These are phyloP conservation scores for Lithophane ornitopus DNA, from an alignment of 2,888 invertebrate genomes.

Conservation along the genomic window DNA sequence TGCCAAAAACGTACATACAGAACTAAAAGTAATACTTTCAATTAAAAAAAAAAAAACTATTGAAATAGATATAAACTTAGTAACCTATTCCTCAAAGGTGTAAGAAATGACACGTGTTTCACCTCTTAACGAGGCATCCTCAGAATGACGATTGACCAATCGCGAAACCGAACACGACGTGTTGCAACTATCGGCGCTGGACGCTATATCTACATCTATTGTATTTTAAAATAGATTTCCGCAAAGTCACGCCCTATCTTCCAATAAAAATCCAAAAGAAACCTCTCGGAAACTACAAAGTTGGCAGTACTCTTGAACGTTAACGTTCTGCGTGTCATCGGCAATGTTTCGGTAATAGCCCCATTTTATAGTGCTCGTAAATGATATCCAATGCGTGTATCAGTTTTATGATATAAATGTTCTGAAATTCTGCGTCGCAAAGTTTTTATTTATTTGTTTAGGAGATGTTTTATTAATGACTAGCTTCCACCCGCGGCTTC, in stretches of 20 bases:
- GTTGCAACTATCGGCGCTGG: too few species aligned
- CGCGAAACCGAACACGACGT: too few species aligned
- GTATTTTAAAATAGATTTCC: too few species aligned
- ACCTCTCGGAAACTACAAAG: slow-evolving; percentile 33
- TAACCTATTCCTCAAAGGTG: too few species aligned
- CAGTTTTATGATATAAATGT: slow-evolving; percentile 45
- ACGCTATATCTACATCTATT: too few species aligned
- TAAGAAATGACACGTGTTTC: too few species aligned
- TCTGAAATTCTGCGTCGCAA: slow-evolving; percentile 6
- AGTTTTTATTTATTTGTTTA: slow-evolving; percentile 17
- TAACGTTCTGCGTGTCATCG: slow-evolving; percentile 3
- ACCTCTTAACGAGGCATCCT: too few species aligned
- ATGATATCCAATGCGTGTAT: slow-evolving; percentile 43
- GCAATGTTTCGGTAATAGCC: slow-evolving; percentile 40
- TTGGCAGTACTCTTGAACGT: slow-evolving; percentile 34
- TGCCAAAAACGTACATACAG: not conserved
- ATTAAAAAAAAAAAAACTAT: too few species aligned
- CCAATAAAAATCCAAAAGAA: not conserved
- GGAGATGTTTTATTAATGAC: not conserved
- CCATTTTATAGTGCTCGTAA: slow-evolving; percentile 44
- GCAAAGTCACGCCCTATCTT: too few species aligned
- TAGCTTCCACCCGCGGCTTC: too few species aligned
- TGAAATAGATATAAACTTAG: too few species aligned
- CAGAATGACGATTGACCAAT: too few species aligned
- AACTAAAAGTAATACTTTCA: not conserved